These are phyloP conservation scores for Carposina sasakii DNA, from an alignment of 1,140 invertebrate genomes.

Conservation along the genomic window DNA sequence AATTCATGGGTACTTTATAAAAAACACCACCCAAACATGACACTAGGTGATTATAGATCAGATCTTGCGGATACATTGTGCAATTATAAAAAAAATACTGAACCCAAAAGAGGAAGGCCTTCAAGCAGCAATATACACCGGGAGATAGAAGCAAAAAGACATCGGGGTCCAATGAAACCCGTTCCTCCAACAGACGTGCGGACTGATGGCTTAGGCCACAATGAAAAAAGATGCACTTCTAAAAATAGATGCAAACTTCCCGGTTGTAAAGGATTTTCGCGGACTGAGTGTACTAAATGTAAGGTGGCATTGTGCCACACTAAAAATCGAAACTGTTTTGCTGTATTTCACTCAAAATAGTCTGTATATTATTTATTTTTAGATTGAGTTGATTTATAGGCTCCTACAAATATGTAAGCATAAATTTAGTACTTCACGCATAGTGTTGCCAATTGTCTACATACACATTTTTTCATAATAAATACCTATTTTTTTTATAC, in stretches of 20 bases:
- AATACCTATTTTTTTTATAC: no score
- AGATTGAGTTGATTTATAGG: no score
- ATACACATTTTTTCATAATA: no score
- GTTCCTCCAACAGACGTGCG: slow-evolving; percentile 8
- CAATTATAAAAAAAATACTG: slow-evolving; percentile 12
- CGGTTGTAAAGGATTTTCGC: slow-evolving; percentile 17
- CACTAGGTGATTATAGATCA: slow-evolving; percentile 42
- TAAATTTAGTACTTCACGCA: no score
- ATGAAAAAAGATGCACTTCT: slow-evolving; percentile 15
- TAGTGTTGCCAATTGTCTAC: no score
- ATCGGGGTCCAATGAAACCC: slow-evolving; percentile 10
- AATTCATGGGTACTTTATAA: slow-evolving; percentile 39
- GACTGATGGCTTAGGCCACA: slow-evolving; percentile 2
- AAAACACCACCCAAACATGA: slow-evolving; percentile 36
- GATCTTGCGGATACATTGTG: slow-evolving; percentile 39
- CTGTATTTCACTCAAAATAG: slow-evolving; percentile 19
- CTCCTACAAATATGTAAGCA: no score
- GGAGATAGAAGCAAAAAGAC: slow-evolving; percentile 20
- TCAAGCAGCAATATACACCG: slow-evolving; percentile 16
- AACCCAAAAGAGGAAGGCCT: slow-evolving; percentile 19
- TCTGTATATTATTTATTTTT: no score
- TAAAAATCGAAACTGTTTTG: slow-evolving; percentile 21
- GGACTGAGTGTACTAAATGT: slow-evolving; percentile 21
- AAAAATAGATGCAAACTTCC: slow-evolving; percentile 30
- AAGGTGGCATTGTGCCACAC: slow-evolving; percentile 18